A percentile compares a stretch with the other conserved stretches of the same genome.
These are phyloP conservation scores for Papio anubis DNA, from an alignment of 2,113 vertebrate species.

Conservation along the genomic window DNA sequence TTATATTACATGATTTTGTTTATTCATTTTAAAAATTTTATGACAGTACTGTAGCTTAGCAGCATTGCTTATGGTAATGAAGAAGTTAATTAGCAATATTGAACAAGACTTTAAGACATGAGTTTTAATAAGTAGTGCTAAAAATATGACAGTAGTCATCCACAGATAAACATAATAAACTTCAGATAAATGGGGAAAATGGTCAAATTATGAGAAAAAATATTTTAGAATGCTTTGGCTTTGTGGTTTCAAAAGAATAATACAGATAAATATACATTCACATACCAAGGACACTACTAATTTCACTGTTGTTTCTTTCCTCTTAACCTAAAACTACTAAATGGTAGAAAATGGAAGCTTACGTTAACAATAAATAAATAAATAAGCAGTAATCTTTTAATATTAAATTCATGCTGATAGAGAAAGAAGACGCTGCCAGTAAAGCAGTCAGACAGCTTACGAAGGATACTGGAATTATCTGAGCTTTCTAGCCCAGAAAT, in stretches of 20 bases:
- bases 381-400: conserved; percentile 39
- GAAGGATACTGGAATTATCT: conserved; percentile 49
- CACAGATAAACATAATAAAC: conserved; percentile 80
- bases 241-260: conserved; percentile 32
- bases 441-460: conserved; percentile 51
- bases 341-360: conserved; percentile 28
- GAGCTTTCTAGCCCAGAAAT: conserved; percentile 52
- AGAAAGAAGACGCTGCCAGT: conserved; percentile 33
- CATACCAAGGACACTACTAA: background rate
- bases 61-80: conserved; percentile 58
- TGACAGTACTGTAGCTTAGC: conserved; percentile 11
- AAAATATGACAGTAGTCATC: conserved; percentile 79
- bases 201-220: conserved; percentile 47
- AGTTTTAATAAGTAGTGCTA: conserved; percentile 80
- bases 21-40: conserved; percentile 49
- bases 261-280: background rate
- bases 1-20: conserved; percentile 64
- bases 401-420: conserved; percentile 24
- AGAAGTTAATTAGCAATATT: conserved; percentile 81
- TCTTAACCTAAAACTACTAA: background rate
- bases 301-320: background rate
- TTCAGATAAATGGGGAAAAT: conserved; percentile 57
- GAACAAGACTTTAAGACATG: conserved; percentile 73
- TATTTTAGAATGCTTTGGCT: background rate
- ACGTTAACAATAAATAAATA: background rate